Evolutionary conservation across 2,888 invertebrate species (phyloP), one percentile per base, ranked within the genome.

Genomic region (Antheraea assamensis): DNA sequence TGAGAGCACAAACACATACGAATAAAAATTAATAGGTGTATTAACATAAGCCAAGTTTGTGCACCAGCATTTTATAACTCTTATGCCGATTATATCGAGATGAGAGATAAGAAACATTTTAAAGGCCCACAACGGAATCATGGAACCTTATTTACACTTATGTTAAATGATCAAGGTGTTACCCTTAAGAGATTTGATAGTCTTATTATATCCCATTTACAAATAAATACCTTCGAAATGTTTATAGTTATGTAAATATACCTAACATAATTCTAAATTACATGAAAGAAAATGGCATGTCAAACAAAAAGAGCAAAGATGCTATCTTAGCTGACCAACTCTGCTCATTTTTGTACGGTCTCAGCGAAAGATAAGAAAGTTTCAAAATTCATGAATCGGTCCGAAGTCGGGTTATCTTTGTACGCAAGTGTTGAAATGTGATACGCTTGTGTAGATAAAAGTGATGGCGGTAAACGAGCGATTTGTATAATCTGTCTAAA

Each of bases 401-500:
- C 75, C 77, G 77, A 73, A 77, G 81, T 78, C 78, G 58, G 70
- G 66, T 74, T 78, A 24, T 75, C 68, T 79, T 77, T 74, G 76
- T 73, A 75, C 78, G 78, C 80, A 79, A 82, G 85, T 87, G 88
- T 88, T 86, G 85, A 89, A 88, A 88, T 83, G 85, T 81, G 82
- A 80, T 79, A 79, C 78, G 76, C 77, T 77, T 77, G 79, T 75
- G 90, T 92, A 77, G 93, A 93, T 93, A 90, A 85, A 76, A 58
- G 72, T 75, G 77, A 78, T 86, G 89, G 91, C 90, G 90, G 89
- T 88, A 90, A 91, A 91, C 86, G 81, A 83, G 83, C 88, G 86
- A 91, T 93, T 92, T 91, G 91, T 92, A 86, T 85, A 82, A 87
- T 87, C 82, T 83, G 85, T 84, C 88, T 86, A 86, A 88, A 92